Evolutionary conservation across 2,888 invertebrate genomes (phyloP).

Genomic region (Tipula confusa): DNA sequence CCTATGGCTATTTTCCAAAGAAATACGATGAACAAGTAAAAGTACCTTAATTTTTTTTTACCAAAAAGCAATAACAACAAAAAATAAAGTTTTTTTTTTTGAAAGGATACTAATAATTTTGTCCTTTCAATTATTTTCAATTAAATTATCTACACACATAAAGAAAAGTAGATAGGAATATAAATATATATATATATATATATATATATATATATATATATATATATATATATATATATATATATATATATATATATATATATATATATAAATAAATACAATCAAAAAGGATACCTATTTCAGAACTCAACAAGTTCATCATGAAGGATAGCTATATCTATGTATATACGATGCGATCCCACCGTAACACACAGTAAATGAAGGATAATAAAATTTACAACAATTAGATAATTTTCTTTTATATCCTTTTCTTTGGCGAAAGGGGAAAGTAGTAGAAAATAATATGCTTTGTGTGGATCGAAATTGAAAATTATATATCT

Average conservation of each 20-base stretch:
- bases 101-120: constrained; percentile 15
- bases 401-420: constrained; percentile 16
- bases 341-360: background rate
- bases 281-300: background rate
- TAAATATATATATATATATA: too few species aligned
- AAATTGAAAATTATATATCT: background rate
- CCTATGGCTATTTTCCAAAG: constrained; percentile 25
- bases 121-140: constrained; percentile 25
- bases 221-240: too few species aligned
- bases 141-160: background rate
- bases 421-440: background rate
- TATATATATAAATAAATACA: too few species aligned
- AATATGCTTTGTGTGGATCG: background rate
- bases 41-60: constrained; percentile 14
- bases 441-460: background rate
- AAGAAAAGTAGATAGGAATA: background rate
- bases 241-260: too few species aligned
- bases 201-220: too few species aligned
- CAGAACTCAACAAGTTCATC: constrained; percentile 7
- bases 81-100: too few species aligned
- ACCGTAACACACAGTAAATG: background rate
- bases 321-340: background rate
- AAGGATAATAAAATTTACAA: constrained; percentile 25
- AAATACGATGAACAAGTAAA: constrained; percentile 12
- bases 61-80: background rate